Conservation (phyloP, 2,888 invertebrate species). For the Idaea straminata region DNA sequence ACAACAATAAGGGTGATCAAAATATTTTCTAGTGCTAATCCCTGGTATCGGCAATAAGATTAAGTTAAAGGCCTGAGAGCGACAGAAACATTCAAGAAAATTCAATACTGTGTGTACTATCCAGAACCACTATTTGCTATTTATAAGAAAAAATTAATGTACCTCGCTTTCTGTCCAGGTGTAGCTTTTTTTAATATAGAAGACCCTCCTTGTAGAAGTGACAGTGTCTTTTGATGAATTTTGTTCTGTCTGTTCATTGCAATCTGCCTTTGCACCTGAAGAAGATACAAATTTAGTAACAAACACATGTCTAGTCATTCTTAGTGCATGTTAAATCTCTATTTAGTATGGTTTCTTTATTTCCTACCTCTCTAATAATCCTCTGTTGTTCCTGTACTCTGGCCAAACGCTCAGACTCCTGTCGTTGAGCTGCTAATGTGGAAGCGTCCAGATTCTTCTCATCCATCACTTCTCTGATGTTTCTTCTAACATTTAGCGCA, state of each 20-base stretch:
- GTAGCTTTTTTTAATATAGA: slow-evolving; percentile 72
- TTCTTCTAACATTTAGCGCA: slow-evolving; percentile 86
- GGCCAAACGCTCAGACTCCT: slow-evolving; percentile 93
- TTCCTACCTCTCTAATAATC: slow-evolving; percentile 84
- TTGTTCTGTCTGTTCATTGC: slow-evolving; percentile 86
- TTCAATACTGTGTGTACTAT: neutral
- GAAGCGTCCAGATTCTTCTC: slow-evolving; percentile 95
- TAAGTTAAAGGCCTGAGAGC: neutral
- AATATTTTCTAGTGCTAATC: no score
- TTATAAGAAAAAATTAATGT: slow-evolving; percentile 29
- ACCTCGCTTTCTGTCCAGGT: slow-evolving; percentile 71
- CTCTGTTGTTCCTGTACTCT: slow-evolving; percentile 92
- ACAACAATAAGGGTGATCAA: no score
- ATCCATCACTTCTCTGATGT: slow-evolving; percentile 96
- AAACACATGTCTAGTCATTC: neutral
- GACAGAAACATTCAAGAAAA: neutral
- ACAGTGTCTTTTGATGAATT: slow-evolving; percentile 85
- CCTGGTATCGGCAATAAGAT: no score
- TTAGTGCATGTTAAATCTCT: neutral
- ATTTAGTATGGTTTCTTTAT: slow-evolving; percentile 7
- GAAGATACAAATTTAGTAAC: slow-evolving; percentile 12
- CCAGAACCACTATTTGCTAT: neutral
- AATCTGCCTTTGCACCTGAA: slow-evolving; percentile 86
- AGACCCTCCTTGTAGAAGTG: slow-evolving; percentile 85
- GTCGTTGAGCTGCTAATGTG: slow-evolving; percentile 94